Base-by-base conservation (phyloP, 2,888 invertebrate genomes). In the Tiphia femorata region DNA sequence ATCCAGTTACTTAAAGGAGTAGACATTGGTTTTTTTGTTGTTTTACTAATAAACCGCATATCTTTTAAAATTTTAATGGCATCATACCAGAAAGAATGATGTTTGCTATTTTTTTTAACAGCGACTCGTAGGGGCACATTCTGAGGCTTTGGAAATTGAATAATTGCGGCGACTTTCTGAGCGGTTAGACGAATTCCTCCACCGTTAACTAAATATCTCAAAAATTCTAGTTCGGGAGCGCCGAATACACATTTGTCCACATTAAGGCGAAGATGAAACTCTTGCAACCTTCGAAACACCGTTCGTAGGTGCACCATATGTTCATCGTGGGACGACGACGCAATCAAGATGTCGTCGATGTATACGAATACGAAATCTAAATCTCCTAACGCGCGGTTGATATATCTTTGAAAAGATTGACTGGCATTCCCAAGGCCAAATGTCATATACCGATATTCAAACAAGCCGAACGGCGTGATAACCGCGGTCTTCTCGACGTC, bases 351-450 rank as follows among this genome's bases (percentile, higher is more conserved):
- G 49, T 80, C 80, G 49, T 81, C 79, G 2, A 79, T 62, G 51
- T 76, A 81, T 1, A 49, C 42, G 46, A 63, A 73, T 5, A 59
- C 46, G 41, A 73, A 71, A 20, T 70, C 73, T 2, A 76, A 43
- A 4, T 58, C 66, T 5, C 48, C 33, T 2, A 72, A 25, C 2
- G 70, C 65, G 7, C 60, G 46, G 49, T 77, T 70, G 50, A 78
- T 72, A 47, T 76, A 75, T 2, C 77, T 41, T 49, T 80, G 80
- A 56, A 80, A 77, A 1, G 80, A 76, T 49, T 79, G 77, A 0
- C 67, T 71, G 0, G 79, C 77, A 38, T 80, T 81, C 0, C 73
- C 55, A 2, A 82, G 56, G 1, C 79, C 81, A 33, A 77, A 79
- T 2, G 75, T 64, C 79, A 82, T 79, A 1, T 41, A 41, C 1